phyloP scores from a whole-genome alignment of 2,113 vertebrate genomes.

The Panurus biarmicus region DNA sequence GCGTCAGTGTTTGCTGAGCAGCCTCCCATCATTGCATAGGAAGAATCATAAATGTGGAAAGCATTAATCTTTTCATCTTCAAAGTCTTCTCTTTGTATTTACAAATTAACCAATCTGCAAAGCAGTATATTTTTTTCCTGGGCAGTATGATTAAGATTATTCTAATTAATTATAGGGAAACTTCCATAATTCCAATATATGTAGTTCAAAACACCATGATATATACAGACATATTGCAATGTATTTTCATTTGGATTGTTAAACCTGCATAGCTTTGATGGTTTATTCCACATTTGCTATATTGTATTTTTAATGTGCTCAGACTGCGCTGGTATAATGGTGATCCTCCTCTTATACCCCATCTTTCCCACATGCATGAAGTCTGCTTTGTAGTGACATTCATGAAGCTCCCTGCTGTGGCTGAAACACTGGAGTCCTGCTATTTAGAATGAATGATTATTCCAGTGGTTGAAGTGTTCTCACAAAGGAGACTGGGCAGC shows the following conservation, averaged over 20 bases:
- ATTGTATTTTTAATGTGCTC: conserved; percentile 49
- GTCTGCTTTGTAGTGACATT: conserved; percentile 59
- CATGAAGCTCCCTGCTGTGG: conserved; percentile 50
- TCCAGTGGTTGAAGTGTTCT: conserved; percentile 40
- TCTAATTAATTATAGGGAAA: not conserved
- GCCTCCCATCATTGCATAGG: not conserved
- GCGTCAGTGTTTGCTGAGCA: not conserved
- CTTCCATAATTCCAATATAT: not conserved
- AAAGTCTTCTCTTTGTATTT: conserved; percentile 17
- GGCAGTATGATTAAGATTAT: not conserved
- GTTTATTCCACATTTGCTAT: conserved; percentile 45
- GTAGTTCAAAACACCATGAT: not conserved
- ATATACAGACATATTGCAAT: not conserved
- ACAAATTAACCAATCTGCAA: conserved; percentile 11
- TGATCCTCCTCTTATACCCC: conserved; percentile 9
- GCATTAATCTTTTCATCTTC: conserved; percentile 33
- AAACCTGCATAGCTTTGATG: conserved; percentile 39
- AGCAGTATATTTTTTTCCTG: not conserved
- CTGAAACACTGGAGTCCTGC: conserved; percentile 18
- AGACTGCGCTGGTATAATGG: conserved; percentile 46
- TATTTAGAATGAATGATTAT: conserved; percentile 46
- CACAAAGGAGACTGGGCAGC: conserved; percentile 15
- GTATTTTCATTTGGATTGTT: conserved; percentile 42
- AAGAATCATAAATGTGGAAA: not conserved
- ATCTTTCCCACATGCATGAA: conserved; percentile 43